Base-by-base conservation (phyloP, 2,888 invertebrate genomes). In the Eudemis profundana region DNA sequence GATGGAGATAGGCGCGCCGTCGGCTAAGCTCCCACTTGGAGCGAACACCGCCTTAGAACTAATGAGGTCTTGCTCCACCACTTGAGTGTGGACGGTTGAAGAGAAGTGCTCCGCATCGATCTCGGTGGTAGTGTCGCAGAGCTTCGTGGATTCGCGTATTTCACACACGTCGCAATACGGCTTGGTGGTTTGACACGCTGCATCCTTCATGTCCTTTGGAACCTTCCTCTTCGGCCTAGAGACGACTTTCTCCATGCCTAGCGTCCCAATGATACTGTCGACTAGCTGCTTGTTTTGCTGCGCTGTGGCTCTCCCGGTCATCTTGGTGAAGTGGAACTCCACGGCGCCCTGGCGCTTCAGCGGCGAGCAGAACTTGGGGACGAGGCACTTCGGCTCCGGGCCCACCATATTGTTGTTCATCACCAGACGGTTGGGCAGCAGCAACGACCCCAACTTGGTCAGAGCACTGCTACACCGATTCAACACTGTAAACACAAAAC, bases 401-500 rank as follows among this genome's bases (percentile, higher is more conserved):
- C 76, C 80, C 15, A 80, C 67, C 51, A 82, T 73, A 29, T 70
- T 74, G 69, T 81, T 81, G 70, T 84, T 82, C 73, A 91, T 82
- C 62, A 83, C 63, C 70, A 91, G 78, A 67, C 79, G 82, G 70
- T 83, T 87, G 3, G 91, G 90, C 63, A 90, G 76, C 49, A 76
- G 73, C 74, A 90, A 78, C 27, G 78, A 80, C 61, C 73, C 72
- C 73, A 91, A 78, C 71, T 81, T 87, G 63, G 61, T 66, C 69
- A 90, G 69, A 68, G 90, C 89, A 75, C 78, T 71, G 73, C 78
- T 73, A 83, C 90, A 90, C 74, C 90, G 90, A 79, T 79, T 81
- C 72, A 91, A 73, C 77, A 90, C 92, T 92, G 92, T 68, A 83
- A 89, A 81, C 73, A 85, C 76, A 85, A 83, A 80, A 82, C 74